Conservation (phyloP, 2,888 invertebrate species). For the Andrena minutula region DNA sequence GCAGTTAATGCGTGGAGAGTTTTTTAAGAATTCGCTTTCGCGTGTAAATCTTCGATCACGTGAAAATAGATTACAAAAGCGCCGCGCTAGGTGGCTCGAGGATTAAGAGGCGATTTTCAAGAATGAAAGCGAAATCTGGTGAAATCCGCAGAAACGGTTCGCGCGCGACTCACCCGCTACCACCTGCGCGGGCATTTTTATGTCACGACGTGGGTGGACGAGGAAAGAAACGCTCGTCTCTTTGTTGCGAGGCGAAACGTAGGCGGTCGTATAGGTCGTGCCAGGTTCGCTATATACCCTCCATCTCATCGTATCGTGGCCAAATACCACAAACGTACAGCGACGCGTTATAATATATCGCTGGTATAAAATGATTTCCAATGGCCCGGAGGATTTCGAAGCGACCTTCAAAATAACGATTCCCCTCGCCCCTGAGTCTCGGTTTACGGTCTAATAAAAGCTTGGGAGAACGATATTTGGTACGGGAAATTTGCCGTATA, state of each 20-base stretch:
- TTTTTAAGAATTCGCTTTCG: not conserved
- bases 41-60: not conserved
- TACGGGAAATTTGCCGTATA: conserved; percentile 28
- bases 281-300: conserved; percentile 40
- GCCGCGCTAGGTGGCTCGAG: not conserved
- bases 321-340: conserved; percentile 49
- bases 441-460: conserved; percentile 36
- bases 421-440: not conserved
- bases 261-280: conserved; percentile 63
- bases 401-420: conserved; percentile 24
- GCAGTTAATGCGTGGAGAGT: no score
- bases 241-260: conserved; percentile 71
- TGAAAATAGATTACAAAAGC: not conserved
- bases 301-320: conserved; percentile 46
- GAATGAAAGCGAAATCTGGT: conserved; percentile 53
- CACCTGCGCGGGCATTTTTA: conserved; percentile 75
- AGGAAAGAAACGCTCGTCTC: conserved; percentile 71
- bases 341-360: conserved; percentile 51
- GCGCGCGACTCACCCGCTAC: conserved; percentile 46
- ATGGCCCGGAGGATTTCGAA: conserved; percentile 34
- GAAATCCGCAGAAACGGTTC: conserved; percentile 46
- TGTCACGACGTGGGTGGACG: conserved; percentile 71
- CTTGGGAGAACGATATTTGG: not conserved
- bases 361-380: conserved; percentile 55
- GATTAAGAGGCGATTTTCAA: conserved; percentile 1